Conservation (phyloP, 2,888 invertebrate species). For the Bellardia pandia region DNA sequence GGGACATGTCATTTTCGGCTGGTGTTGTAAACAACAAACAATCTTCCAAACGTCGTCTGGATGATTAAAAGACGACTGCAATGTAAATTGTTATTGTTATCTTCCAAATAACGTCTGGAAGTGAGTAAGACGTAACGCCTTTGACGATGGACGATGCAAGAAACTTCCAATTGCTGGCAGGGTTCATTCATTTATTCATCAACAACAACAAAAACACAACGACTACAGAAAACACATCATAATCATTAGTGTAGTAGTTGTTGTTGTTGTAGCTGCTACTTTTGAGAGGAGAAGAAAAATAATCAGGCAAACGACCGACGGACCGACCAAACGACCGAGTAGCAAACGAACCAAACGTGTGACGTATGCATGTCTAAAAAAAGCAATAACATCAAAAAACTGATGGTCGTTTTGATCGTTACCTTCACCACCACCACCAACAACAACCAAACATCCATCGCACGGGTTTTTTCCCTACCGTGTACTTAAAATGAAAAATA, state of each 20-base stretch:
- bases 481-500: slow-evolving; percentile 9
- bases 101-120: too few species aligned
- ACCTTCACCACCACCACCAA: slow-evolving; percentile 59
- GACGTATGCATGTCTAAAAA: slow-evolving; percentile 64
- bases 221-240: slow-evolving; percentile 41
- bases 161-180: too few species aligned
- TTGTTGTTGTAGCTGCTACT: not conserved
- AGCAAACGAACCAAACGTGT: slow-evolving; percentile 55
- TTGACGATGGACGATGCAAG: too few species aligned
- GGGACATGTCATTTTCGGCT: too few species aligned
- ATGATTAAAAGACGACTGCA: too few species aligned
- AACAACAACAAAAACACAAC: slow-evolving; percentile 26
- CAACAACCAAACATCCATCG: slow-evolving; percentile 6
- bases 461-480: not conserved
- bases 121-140: too few species aligned
- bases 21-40: too few species aligned
- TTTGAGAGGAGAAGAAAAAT: not conserved
- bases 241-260: slow-evolving; percentile 45
- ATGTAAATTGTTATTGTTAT: too few species aligned
- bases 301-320: slow-evolving; percentile 6
- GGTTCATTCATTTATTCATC: slow-evolving; percentile 52
- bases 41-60: too few species aligned
- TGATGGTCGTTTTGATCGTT: slow-evolving; percentile 59
- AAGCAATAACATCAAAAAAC: slow-evolving; percentile 31
- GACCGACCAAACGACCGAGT: slow-evolving; percentile 24